Percentiles rank a stretch among this genome's conserved stretches.
phyloP scores from a whole-genome alignment of 53 echinoderm and acorn worm species.

The Crossaster papposus region DNA sequence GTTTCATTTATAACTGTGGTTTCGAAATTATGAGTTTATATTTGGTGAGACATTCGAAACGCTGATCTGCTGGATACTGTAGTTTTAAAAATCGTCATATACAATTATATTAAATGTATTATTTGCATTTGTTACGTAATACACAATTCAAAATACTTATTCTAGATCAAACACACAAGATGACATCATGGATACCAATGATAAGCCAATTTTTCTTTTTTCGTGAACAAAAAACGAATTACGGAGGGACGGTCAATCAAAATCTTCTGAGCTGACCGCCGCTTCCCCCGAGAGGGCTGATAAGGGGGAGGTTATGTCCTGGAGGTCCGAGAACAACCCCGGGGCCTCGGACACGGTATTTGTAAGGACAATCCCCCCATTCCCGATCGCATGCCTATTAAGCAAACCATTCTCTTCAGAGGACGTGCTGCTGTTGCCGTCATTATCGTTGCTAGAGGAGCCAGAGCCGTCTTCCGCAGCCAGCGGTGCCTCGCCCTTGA shows the following conservation, averaged over 20 bases:
- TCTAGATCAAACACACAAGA: constrained; percentile 41
- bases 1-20: too few relatives aligned
- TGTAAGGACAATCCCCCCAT: constrained; percentile 68
- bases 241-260: constrained; percentile 68
- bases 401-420: constrained; percentile 78
- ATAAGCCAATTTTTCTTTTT: background rate
- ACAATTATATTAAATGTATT: background rate
- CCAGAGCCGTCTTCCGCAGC: constrained; percentile 12
- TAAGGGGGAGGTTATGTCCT: constrained; percentile 64
- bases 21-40: background rate
- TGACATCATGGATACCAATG: background rate
- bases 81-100: background rate
- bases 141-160: background rate
- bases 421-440: constrained; percentile 23
- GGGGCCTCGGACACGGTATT: constrained; percentile 61
- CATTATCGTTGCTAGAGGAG: constrained; percentile 4
- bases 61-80: background rate
- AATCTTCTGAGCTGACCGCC: constrained; percentile 84
- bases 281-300: constrained; percentile 61
- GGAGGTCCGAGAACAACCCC: constrained; percentile 86
- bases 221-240: background rate
- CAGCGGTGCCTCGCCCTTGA: constrained; percentile 53
- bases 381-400: constrained; percentile 87
- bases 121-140: background rate
- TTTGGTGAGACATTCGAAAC: background rate